A percentile compares a stretch with the other conserved stretches of the same genome.
Evolutionary conservation across 2,888 invertebrate species (phyloP).

Genomic region (Oligia fasciuncula): DNA sequence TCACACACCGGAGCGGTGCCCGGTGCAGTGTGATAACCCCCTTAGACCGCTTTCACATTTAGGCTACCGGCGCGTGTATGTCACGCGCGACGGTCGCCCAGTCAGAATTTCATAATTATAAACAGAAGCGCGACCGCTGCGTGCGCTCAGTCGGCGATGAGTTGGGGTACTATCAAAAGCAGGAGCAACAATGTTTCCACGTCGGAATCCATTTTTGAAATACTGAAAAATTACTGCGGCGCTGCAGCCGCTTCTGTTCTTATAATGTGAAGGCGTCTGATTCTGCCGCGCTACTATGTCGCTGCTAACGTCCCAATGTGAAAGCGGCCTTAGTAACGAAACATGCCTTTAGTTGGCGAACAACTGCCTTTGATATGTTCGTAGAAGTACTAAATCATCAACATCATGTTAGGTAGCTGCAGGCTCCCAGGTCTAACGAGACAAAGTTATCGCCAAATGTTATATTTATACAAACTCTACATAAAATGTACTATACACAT

Average conservation of each 20-base stretch:
- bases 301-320: neutral
- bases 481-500: neutral
- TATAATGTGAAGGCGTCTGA: neutral
- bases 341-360: neutral
- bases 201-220: neutral
- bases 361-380: conserved; percentile 1
- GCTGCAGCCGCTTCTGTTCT: neutral
- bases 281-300: neutral
- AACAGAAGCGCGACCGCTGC: neutral
- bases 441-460: neutral
- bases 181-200: neutral
- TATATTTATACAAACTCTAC: neutral
- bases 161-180: neutral
- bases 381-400: conserved; percentile 6
- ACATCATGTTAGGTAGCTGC: neutral
- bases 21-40: neutral
- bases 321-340: neutral
- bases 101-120: too few relatives aligned
- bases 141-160: neutral
- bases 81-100: too few relatives aligned
- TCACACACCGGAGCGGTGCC: neutral
- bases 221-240: neutral
- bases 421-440: neutral
- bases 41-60: neutral
- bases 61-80: neutral